These are phyloP conservation scores for Enteromius trimaculatus DNA, from an alignment of 2,797 vertebrate species.

Conservation along the genomic window DNA sequence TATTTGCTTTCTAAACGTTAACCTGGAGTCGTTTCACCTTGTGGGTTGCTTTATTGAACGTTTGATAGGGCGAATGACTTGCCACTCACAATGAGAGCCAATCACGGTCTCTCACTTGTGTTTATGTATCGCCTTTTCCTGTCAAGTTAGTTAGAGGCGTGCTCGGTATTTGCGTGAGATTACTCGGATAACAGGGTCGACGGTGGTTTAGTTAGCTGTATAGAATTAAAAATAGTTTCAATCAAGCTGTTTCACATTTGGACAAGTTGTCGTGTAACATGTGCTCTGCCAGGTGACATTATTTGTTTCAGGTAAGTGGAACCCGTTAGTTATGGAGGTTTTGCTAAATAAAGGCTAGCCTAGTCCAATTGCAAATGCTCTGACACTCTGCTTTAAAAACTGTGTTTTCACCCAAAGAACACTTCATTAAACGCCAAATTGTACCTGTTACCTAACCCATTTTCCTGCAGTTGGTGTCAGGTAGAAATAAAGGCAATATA, in stretches of 20 bases:
- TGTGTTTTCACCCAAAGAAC: neutral
- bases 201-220: neutral
- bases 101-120: slow-evolving; percentile 7
- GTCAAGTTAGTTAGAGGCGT: slow-evolving; percentile 47
- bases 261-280: slow-evolving; percentile 40
- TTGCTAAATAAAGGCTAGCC: slow-evolving; percentile 34
- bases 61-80: neutral
- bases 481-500: neutral
- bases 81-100: slow-evolving; percentile 7
- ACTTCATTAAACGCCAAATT: neutral
- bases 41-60: neutral
- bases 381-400: neutral
- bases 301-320: neutral
- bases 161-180: slow-evolving; percentile 48
- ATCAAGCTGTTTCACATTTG: neutral
- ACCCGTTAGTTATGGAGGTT: slow-evolving; percentile 12
- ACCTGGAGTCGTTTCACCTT: slow-evolving; percentile 15
- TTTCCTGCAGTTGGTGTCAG: neutral
- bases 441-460: neutral
- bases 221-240: neutral
- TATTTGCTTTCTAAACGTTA: slow-evolving; percentile 13
- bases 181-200: slow-evolving; percentile 7
- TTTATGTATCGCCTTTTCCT: slow-evolving; percentile 46
- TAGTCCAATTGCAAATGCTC: neutral
- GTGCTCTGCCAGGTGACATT: slow-evolving; percentile 21